A percentile compares a stretch with the other conserved stretches of the same genome.
Conservation (phyloP, 2,113 vertebrate genomes). For the Macrotus californicus region DNA sequence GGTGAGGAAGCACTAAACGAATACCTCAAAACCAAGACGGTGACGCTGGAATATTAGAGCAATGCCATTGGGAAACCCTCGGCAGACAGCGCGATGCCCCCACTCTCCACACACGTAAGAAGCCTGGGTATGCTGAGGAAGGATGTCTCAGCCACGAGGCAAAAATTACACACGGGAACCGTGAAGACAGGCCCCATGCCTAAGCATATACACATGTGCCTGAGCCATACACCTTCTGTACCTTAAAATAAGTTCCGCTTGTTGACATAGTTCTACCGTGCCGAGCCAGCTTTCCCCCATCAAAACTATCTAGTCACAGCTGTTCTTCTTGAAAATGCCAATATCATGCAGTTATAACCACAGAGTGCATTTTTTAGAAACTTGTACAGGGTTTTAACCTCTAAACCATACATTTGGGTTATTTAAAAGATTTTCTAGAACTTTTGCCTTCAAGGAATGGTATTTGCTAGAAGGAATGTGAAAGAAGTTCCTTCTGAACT, state of each 20-base stretch:
- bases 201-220: background rate
- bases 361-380: slow-evolving; percentile 71
- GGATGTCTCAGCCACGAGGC: background rate
- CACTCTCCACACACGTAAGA: background rate
- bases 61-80: background rate
- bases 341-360: slow-evolving; percentile 54
- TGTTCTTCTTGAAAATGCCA: slow-evolving; percentile 54
- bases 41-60: slow-evolving; percentile 94
- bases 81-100: background rate
- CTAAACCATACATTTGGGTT: slow-evolving; percentile 59
- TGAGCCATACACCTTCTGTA: background rate
- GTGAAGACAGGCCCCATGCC: background rate
- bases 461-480: background rate
- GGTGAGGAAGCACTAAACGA: slow-evolving; percentile 96
- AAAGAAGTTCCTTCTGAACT: slow-evolving; percentile 19
- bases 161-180: background rate
- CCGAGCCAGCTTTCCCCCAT: background rate
- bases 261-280: slow-evolving; percentile 21
- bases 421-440: slow-evolving; percentile 67
- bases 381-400: slow-evolving; percentile 67
- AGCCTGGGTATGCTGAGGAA: background rate
- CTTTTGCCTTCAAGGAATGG: slow-evolving; percentile 31
- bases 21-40: slow-evolving; percentile 95
- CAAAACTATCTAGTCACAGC: slow-evolving; percentile 16
- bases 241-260: background rate